These are phyloP conservation scores for Nannospalax galili DNA, from an alignment of 2,113 vertebrate genomes.

Conservation along the genomic window DNA sequence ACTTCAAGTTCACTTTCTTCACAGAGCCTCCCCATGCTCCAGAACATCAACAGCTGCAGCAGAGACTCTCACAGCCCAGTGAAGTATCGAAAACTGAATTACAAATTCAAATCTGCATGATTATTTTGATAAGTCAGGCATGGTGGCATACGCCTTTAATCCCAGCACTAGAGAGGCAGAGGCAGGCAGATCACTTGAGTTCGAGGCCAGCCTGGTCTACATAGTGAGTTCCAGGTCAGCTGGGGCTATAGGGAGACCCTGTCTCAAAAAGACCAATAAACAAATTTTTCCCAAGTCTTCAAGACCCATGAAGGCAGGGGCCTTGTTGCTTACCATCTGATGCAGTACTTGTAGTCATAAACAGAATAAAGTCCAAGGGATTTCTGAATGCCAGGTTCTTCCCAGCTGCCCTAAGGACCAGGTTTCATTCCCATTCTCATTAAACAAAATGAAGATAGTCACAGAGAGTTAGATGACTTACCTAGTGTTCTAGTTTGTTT, in stretches of 20 bases:
- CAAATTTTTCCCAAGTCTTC: too few species aligned
- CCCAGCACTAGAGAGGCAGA: too few species aligned
- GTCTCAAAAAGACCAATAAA: too few species aligned
- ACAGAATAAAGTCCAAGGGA: background rate
- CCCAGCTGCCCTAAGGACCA: background rate
- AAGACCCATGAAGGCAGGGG: too few species aligned
- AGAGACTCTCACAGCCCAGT: background rate
- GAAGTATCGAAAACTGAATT: background rate
- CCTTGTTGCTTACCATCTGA: background rate
- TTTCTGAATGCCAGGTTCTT: background rate
- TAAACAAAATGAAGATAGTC: background rate
- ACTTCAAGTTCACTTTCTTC: background rate
- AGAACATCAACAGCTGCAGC: background rate
- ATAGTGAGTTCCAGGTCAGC: too few species aligned
- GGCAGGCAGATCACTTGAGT: too few species aligned
- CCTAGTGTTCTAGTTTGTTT: background rate
- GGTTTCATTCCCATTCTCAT: background rate
- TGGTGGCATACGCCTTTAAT: too few species aligned
- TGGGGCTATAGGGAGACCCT: too few species aligned
- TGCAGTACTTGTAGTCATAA: background rate
- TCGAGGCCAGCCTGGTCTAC: too few species aligned
- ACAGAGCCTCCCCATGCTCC: background rate
- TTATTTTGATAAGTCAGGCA: background rate
- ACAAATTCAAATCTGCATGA: background rate
- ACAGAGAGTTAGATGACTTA: background rate